Evolutionary conservation across 2,797 vertebrate species (phyloP), one percentile per base, ranked within the genome.

Genomic region (Myripristis murdjan): DNA sequence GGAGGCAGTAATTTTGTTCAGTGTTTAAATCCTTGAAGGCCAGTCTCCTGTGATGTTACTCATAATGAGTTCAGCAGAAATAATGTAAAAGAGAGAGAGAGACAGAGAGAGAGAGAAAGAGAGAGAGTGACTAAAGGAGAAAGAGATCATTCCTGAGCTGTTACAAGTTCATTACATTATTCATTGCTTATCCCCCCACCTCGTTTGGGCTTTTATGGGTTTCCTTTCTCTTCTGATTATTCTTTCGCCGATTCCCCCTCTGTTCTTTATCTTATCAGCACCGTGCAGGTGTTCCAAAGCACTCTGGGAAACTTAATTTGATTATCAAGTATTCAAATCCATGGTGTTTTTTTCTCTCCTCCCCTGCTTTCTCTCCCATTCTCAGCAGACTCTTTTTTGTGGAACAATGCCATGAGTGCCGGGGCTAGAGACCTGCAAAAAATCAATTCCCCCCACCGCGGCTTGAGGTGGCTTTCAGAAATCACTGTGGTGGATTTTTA

Each of bases 281-380:
- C 62, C 3, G 52, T 57, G 65, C 90, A 93, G 87, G 89, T 92
- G 84, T 90, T 91, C 64, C 51, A 48, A 66, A 60, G 76, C 63
- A 84, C 74, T 83, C 68, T 54, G 75, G 70, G 86, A 87, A 84
- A 76, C 76, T 60, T 89, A 85, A 93, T 92, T 90, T 91, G 85
- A 93, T 92, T 88, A 94, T 89, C 82, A 87, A 61, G 74, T 84
- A 87, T 90, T 92, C 60, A 87, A 83, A 93, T 90, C 79, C 76
- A 73, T 44, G 53, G 56, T 73, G 57, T 81, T 81, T 81, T 71
- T 70, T 16, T n/a, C 54, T 70, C 41, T 61, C 77, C 24, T 16
- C n/a, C n/a, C 11, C n/a, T 76, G 49, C 55, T 66, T 39, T 73
- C 60, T 56, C 53, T 56, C 37, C 16, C 23, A 24, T 66, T 84